Base-by-base conservation (phyloP, 2,113 vertebrate species). In the Madoqua kirkii region DNA sequence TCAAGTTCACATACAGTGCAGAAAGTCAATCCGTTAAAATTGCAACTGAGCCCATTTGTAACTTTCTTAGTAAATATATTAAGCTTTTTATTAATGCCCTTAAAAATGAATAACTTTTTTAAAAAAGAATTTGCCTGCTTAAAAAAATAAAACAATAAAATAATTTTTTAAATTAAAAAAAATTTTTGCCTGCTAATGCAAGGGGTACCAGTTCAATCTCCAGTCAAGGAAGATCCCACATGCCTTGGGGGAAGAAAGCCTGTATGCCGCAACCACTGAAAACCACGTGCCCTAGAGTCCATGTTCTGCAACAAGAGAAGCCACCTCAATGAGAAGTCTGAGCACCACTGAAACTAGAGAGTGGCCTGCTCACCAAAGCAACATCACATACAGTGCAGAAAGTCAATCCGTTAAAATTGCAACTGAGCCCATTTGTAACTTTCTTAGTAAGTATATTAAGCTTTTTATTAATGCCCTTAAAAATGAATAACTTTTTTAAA, bases 1-100 rank as follows among this genome's bases (percentile, higher is more conserved):
- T 93, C 82, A 78, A 54, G 11, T 36, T 87, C 71, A 90, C 6
- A 36, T 97, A 95, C 92, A 27, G 15, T 98, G 71, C 97, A 98
- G 98, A 98, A 98, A 45, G 76, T 96, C 3, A 79, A 5, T 92
- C 89, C 96, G 50, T 92, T 81, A 97, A 93, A 96, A 74, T 91
- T 40, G n/a, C 40, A 14, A 14, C n/a, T 92, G 45, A 91, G 79
- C 48, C 43, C 57, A 27, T 40, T 54, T 86, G 67, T 93, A 91
- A 85, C 67, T 92, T 96, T 95, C 67, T 90, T 87, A 93, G 96
- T 85, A 88, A 94, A 84, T 89, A 89, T 91, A 81, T 93, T 85
- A 93, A 98, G 52, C 64, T 96, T 97, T 92, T 82, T 96, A 97
- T 95, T 96, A 60, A 89, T 96, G 67, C 90, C 90, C 96, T 96